Evolutionary conservation across 2,888 invertebrate species (phyloP), one percentile per base, ranked within the genome.

Genomic region (Drosophila trichaetosa): DNA sequence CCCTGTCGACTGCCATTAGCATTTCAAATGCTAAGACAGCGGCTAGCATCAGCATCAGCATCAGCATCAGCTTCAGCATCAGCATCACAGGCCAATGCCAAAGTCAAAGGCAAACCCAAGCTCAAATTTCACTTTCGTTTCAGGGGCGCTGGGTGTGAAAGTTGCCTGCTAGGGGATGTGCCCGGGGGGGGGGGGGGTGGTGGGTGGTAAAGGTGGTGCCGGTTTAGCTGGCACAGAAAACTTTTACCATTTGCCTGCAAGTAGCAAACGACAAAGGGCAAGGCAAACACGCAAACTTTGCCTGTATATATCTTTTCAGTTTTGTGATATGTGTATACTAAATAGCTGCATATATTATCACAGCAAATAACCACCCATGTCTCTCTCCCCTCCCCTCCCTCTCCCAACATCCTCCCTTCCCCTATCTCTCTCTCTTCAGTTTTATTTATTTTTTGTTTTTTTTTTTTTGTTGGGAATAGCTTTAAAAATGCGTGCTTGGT

Each of bases 241-340:
- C 80, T 84, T 84, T 87, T 83, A 61, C 85, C 85, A 87, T 82
- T 84, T 87, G 85, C 82, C 87, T 84, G 76, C 79, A 67, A 84
- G 85, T 72, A 56, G 36, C 18, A n/a, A 56, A 57, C 78, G 76
- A 68, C 79, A 82, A 74, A 84, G 83, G 83, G 83, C 83, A 79
- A 74, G 77, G 82, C 84, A 82, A 86, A 80, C 82, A 83, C 78
- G 66, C 74, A 85, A 87, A 87, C 46, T 84, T 84, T 80, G 56
- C 54, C 62, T 66, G 65, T 60, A 66, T 77, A 72, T 81, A 87
- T 86, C 84, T 83, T 69, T 67, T 73, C 75, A 67, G 83, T 71
- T 75, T 24, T 65, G 72, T 80, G 80, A 80, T 79, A 72, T 82
- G 83, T 79, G 75, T 76, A 74, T 74, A 69, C 79, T 69, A 79